Conservation (phyloP, 2,888 invertebrate species). For the Onchidella celtica region DNA sequence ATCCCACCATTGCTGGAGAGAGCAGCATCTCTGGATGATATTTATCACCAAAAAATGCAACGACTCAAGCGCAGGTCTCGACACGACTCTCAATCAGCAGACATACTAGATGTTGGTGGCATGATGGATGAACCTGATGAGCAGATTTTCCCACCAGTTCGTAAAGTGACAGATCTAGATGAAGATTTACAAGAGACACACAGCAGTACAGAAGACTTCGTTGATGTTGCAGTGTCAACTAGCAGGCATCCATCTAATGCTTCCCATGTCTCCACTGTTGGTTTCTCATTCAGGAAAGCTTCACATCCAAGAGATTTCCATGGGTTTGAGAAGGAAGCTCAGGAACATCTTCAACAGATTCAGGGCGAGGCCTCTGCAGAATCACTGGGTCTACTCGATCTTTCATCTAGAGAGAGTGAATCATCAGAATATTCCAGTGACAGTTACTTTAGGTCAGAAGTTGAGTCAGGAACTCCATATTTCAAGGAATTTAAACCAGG, state of each 20-base stretch:
- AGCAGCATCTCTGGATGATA: constrained; percentile 67
- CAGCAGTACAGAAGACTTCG: background rate
- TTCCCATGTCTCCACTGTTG: constrained; percentile 7
- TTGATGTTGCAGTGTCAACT: background rate
- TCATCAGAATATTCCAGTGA: constrained; percentile 37
- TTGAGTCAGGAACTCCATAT: constrained; percentile 49
- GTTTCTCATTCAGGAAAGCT: background rate
- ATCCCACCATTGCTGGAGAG: constrained; percentile 54
- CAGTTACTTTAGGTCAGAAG: constrained; percentile 33
- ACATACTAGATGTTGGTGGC: constrained; percentile 60
- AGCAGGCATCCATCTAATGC: background rate
- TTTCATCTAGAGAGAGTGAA: constrained; percentile 17
- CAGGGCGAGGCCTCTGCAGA: background rate
- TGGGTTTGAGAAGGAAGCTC: constrained; percentile 11
- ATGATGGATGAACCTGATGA: constrained; percentile 58
- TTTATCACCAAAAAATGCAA: constrained; percentile 52
- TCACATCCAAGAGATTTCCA: background rate
- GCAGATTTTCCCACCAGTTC: constrained; percentile 66
- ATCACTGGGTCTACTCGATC: background rate
- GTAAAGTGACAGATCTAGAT: background rate
- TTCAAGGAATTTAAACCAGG: constrained; percentile 37
- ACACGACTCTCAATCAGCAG: constrained; percentile 65
- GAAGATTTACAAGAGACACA: background rate
- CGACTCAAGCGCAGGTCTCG: background rate
- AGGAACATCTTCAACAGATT: background rate